Conservation (phyloP, 2,797 vertebrate species). For the Micropoecilia bifurca region DNA sequence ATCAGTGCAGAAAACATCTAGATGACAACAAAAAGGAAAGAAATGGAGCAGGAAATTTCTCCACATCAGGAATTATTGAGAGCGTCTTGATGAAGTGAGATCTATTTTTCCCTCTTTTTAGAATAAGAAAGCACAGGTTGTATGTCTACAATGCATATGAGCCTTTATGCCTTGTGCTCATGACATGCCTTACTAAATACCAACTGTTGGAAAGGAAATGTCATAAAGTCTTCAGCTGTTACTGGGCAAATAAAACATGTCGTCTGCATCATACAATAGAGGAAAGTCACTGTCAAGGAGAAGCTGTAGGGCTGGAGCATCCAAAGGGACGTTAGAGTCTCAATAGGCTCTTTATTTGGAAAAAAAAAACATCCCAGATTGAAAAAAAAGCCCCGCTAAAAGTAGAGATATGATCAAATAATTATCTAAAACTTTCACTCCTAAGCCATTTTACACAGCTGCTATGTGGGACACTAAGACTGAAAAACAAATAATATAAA, state of each 20-base stretch:
- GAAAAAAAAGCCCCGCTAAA: neutral
- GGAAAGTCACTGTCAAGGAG: neutral
- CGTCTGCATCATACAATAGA: no score
- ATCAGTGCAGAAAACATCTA: neutral
- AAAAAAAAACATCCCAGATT: neutral
- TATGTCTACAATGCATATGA: neutral
- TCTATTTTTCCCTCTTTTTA: neutral
- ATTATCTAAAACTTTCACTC: neutral
- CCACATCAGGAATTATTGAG: no score
- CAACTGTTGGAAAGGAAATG: no score
- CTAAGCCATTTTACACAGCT: neutral
- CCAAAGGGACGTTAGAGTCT: no score
- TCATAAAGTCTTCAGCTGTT: neutral
- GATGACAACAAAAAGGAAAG: neutral
- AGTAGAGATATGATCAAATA: no score
- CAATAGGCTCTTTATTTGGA: no score
- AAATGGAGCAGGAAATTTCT: neutral
- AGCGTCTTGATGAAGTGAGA: neutral
- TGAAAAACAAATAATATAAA: neutral
- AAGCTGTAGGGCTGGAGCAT: neutral
- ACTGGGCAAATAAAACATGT: neutral
- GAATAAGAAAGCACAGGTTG: no score
- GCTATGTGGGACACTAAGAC: neutral
- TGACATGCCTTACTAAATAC: no score
- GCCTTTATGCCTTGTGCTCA: neutral